These are phyloP conservation scores for Acleris holmiana DNA, from an alignment of 2,888 invertebrate genomes.

Conservation along the genomic window DNA sequence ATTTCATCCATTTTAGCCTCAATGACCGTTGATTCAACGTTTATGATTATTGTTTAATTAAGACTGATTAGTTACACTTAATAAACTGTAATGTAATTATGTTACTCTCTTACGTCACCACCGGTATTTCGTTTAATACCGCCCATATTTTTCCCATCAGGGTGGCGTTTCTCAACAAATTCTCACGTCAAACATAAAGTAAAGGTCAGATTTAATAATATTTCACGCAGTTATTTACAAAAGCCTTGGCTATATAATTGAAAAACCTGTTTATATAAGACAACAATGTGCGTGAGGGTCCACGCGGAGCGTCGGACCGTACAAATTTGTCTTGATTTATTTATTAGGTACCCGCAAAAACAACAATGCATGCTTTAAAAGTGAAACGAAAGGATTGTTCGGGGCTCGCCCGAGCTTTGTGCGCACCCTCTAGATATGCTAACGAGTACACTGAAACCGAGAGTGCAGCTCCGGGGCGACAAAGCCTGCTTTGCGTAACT, in stretches of 20 bases:
- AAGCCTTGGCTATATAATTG: constrained; percentile 25
- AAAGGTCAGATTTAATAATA: constrained; percentile 25
- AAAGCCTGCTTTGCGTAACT: constrained; percentile 68
- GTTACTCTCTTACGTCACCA: too few species aligned
- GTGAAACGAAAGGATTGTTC: constrained; percentile 77
- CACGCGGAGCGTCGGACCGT: constrained; percentile 61
- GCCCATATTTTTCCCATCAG: constrained; percentile 5
- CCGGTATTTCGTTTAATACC: not conserved
- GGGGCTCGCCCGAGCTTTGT: constrained; percentile 72
- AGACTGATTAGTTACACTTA: constrained; percentile 64
- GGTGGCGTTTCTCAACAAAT: constrained; percentile 9
- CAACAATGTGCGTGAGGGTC: constrained; percentile 66
- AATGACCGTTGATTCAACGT: constrained; percentile 71
- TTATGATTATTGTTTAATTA: constrained; percentile 78
- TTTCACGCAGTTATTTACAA: constrained; percentile 24
- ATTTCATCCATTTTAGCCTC: constrained; percentile 77
- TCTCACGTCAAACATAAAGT: constrained; percentile 31
- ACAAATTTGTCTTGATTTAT: constrained; percentile 80
- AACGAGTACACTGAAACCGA: constrained; percentile 82
- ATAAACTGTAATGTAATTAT: constrained; percentile 40
- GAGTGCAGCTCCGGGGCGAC: constrained; percentile 64
- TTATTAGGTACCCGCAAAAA: constrained; percentile 72
- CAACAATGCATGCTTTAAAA: constrained; percentile 80
- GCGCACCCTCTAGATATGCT: constrained; percentile 76
- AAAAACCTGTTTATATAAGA: constrained; percentile 46